Conservation (phyloP, 2,113 vertebrate species). For the Diadophis punctatus region DNA sequence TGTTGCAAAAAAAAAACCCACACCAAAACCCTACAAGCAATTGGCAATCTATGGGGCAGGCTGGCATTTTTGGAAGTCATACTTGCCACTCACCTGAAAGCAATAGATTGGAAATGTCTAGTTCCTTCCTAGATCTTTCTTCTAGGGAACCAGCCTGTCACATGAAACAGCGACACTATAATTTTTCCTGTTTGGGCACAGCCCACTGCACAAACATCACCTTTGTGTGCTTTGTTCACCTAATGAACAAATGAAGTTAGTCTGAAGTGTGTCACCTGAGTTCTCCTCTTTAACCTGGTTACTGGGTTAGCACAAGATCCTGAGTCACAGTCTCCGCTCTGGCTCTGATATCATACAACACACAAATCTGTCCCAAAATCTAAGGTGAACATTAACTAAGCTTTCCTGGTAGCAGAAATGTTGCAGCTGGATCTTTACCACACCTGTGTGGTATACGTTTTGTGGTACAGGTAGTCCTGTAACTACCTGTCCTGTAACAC, state of each 20-base stretch:
- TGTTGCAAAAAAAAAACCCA: background rate
- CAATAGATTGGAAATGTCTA: background rate
- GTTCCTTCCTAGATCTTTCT: background rate
- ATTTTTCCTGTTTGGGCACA: background rate
- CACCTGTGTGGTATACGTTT: background rate
- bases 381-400: background rate
- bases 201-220: background rate
- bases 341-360: background rate
- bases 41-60: background rate
- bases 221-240: background rate
- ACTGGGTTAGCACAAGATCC: background rate
- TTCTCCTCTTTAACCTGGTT: background rate
- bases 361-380: background rate
- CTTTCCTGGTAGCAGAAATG: background rate
- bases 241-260: background rate
- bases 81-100: background rate
- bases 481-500: no score
- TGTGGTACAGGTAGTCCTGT: background rate
- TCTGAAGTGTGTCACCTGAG: background rate
- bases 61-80: background rate
- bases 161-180: background rate
- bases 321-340: background rate
- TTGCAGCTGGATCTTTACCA: background rate
- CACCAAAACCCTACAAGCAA: background rate
- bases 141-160: background rate